Base-by-base conservation (phyloP, 2,797 vertebrate species). In the Pangasius macronema region DNA sequence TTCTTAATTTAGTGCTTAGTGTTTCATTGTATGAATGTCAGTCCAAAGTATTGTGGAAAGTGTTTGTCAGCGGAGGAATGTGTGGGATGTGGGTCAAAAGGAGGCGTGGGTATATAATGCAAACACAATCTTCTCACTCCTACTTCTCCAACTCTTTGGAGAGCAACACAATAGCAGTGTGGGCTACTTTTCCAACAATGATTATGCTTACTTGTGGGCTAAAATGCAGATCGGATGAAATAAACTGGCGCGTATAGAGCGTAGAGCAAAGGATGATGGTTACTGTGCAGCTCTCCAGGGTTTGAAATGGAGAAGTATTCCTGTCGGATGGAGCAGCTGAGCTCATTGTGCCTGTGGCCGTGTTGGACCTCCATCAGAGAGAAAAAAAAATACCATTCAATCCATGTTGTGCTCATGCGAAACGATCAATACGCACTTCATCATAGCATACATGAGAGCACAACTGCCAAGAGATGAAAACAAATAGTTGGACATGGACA, bases 361-460 rank as follows among this genome's bases (percentile, higher is more conserved):
- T 91, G 91, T 90, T 93, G 93, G 92, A 92, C 90, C 89, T 88
- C 92, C 91, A 93, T 91, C 90, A 90, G 83, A 84, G 36, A 68
- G 81, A n/a, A 7, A 42, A 36, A 65, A 65, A 51, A 3, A 83
- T 5, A 55, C 20, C 49, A 91, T 86, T 87, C 83, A 55, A 87
- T 81, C 83, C 67, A 88, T 86, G 84, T 89, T 57, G 59, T 84
- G 85, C 91, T 87, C 82, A 86, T 83, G 87, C 84, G 73, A 92
- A 90, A 90, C 87, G 81, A 91, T 91, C 90, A 36, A 91, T 91
- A 86, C 61, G 16, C 72, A 87, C 88, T 85, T 87, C 82, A 82
- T 90, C 87, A 82, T 33, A 85, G 75, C 80, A 27, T 36, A 68
- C 30, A 76, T n/a, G 4, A 70, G 65, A 84, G 67, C 22, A 39